Evolutionary conservation across 2,113 vertebrate species (phyloP).

Genomic region (Oncorhynchus nerka): DNA sequence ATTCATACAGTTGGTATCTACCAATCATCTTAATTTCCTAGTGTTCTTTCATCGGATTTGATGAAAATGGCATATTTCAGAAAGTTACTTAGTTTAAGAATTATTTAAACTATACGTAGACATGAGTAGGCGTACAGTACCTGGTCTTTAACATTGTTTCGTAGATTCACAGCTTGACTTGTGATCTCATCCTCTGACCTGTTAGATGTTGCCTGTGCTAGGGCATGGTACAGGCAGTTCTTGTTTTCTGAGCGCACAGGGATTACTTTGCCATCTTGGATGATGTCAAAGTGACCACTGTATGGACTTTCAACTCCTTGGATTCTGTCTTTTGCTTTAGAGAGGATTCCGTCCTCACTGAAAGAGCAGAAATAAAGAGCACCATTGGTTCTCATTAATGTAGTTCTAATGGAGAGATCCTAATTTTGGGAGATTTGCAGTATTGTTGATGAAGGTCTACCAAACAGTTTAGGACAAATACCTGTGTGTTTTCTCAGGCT

Average conservation of each 20-base stretch:
- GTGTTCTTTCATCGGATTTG: too few species aligned
- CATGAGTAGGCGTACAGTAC: too few species aligned
- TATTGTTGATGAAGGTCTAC: not conserved
- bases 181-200: not conserved
- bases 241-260: conserved; percentile 7
- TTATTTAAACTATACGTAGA: too few species aligned
- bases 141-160: conserved; percentile 1
- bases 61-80: too few species aligned
- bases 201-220: conserved; percentile 19
- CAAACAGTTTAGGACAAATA: not conserved
- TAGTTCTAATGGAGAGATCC: not conserved
- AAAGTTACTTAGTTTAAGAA: too few species aligned
- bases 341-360: conserved; percentile 6
- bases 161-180: not conserved
- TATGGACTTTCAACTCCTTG: conserved; percentile 2
- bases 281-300: conserved; percentile 21
- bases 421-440: not conserved
- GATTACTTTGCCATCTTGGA: conserved; percentile 16
- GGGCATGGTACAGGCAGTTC: conserved; percentile 20
- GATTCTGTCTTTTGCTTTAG: not conserved
- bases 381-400: not conserved
- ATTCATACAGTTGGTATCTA: too few species aligned
- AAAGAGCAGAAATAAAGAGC: not conserved
- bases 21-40: too few species aligned
- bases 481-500: not conserved